Evolutionary conservation across 2,888 invertebrate genomes (phyloP), one percentile per base, ranked within the genome.

Genomic region (Macrosiphum euphorbiae): DNA sequence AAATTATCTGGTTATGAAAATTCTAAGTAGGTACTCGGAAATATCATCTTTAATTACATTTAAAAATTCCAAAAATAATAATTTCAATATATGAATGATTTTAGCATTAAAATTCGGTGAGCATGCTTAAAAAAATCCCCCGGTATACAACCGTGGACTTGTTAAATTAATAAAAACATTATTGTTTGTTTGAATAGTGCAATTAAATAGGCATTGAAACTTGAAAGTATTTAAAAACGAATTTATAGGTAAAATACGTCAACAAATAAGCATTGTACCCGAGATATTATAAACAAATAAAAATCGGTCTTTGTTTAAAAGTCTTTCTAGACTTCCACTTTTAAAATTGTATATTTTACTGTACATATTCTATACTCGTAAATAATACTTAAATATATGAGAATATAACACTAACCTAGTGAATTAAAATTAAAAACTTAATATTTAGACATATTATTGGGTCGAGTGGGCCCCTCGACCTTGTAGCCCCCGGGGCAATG

Each of bases 401-500:
- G 20, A 20, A 55, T 20, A 67, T 67, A 78, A 78, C 78, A 78
- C 78, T 78, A 78, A 78, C 78, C 78, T 78, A 78, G 8, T 78
- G 20, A 78, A 78, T 78, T 78, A 78, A 78, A 78, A 35, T 7
- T 35, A 78, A 78, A 78, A 78, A 78, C 5, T 20, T 35, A 78
- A 78, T 78, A 78, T 35, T 78, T 78, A 78, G 35, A 35, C 78
- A 78, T 44, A 44, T 35, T 35, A 78, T 78, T 78, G 78, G 3
- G 20, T 35, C 35, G 35, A 78, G 35, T 78, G 78, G 86, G 86
- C 86, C 44, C 86, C 41, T 44, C 86, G 44, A 47, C 86, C 44
- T 47, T 44, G 86, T 41, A 47, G 44, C 86, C 44, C 86, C 86
- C 86, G 86, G 86, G 86, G 86, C 86, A 86, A 86, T 28, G 86